Evolutionary conservation across 2,113 vertebrate species (phyloP).

Genomic region (Recurvirostra avosetta): DNA sequence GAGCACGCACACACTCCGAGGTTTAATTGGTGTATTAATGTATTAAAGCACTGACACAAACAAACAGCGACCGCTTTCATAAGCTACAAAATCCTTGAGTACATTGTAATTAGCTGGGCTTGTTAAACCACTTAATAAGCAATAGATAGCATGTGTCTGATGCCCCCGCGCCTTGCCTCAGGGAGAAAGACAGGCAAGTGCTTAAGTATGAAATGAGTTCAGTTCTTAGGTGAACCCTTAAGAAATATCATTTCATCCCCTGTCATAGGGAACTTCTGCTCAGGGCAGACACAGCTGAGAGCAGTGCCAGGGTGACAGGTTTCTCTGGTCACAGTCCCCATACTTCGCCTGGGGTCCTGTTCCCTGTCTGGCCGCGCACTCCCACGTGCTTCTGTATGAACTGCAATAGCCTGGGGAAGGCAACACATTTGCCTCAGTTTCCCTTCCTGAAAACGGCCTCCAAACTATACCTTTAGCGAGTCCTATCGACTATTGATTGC

Average conservation of each 20-base stretch:
- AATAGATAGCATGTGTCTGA: neutral
- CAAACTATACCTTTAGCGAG: neutral
- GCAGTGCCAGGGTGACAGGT: neutral
- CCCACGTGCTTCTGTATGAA: neutral
- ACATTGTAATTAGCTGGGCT: conserved; percentile 18
- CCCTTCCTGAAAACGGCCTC: neutral
- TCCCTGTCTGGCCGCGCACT: neutral
- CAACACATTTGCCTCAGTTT: neutral
- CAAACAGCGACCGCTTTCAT: conserved; percentile 25
- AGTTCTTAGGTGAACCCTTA: neutral
- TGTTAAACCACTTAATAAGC: conserved; percentile 39
- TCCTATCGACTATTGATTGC: neutral
- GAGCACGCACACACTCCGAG: neutral
- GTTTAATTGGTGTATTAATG: conserved; percentile 35
- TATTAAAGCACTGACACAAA: conserved; percentile 45
- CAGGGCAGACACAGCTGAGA: neutral
- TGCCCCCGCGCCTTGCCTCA: neutral
- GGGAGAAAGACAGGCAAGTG: neutral
- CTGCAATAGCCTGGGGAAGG: neutral
- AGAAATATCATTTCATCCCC: neutral
- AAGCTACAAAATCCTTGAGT: conserved; percentile 40
- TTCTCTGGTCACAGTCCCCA: neutral
- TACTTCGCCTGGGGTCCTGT: neutral
- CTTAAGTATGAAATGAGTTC: neutral
- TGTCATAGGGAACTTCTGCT: neutral